These are phyloP conservation scores for Falco naumanni DNA, from an alignment of 2,797 vertebrate species.

Conservation along the genomic window DNA sequence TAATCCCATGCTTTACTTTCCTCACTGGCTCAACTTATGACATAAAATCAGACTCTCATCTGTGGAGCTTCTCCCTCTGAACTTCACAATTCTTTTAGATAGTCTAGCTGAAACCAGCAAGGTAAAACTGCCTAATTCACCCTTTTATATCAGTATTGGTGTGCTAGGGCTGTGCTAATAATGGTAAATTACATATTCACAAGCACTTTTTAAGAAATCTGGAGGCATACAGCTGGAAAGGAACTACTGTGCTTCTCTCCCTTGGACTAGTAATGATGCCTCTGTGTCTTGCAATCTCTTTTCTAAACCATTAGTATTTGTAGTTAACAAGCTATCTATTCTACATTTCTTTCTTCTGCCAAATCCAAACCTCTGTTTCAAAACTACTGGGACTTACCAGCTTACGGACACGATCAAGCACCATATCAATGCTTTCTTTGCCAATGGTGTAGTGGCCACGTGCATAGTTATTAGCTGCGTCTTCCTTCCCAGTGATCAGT, in stretches of 20 bases:
- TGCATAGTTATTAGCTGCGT: constrained; percentile 83
- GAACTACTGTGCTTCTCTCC: neutral
- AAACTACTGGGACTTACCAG: constrained; percentile 65
- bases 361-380: neutral
- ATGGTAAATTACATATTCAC: neutral
- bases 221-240: neutral
- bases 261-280: neutral
- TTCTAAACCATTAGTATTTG: neutral
- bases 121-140: neutral
- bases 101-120: neutral
- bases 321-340: neutral
- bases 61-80: neutral
- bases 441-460: constrained; percentile 83
- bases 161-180: neutral
- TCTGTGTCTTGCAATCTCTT: neutral
- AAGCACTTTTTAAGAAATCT: neutral
- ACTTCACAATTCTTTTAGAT: neutral
- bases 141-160: neutral
- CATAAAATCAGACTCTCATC: neutral
- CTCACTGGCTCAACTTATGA: neutral
- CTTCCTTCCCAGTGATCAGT: constrained; percentile 82
- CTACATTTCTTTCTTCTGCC: neutral
- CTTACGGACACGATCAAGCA: constrained; percentile 80
- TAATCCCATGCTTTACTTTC: neutral
- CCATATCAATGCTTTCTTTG: constrained; percentile 79